These are phyloP conservation scores for Sebastes kiyomatsui DNA, from an alignment of 2,797 vertebrate genomes.

Conservation along the genomic window DNA sequence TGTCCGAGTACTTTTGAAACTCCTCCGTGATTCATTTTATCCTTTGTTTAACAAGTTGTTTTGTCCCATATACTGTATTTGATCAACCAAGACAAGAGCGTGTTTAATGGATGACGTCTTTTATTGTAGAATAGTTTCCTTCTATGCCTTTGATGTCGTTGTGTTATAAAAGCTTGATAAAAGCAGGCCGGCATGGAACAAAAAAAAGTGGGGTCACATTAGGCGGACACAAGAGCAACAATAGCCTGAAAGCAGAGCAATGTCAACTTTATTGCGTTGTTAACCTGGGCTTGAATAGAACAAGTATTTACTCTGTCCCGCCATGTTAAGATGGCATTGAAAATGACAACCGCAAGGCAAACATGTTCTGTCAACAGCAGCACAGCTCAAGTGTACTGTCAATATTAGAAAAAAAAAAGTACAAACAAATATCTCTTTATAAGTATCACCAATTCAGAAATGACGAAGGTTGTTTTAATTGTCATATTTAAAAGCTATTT, in stretches of 20 bases:
- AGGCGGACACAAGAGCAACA: constrained; percentile 33
- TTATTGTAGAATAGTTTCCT: neutral
- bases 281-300: constrained; percentile 48
- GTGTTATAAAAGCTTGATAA: constrained; percentile 17
- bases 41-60: constrained; percentile 5
- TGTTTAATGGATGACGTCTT: constrained; percentile 26
- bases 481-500: neutral
- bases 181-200: constrained; percentile 5
- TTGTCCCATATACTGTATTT: constrained; percentile 1
- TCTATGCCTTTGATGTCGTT: constrained; percentile 18
- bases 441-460: constrained; percentile 19
- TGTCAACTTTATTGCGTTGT: constrained; percentile 36
- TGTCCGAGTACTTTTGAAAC: neutral
- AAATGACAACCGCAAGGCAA: constrained; percentile 46
- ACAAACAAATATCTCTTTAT: constrained; percentile 19
- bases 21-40: neutral
- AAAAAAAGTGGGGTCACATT: neutral
- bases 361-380: constrained; percentile 53
- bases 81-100: neutral
- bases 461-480: neutral
- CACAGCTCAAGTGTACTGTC: constrained; percentile 53
- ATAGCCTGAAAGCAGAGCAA: constrained; percentile 14
- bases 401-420: constrained; percentile 42
- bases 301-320: constrained; percentile 53
- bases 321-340: constrained; percentile 26